A percentile compares a stretch with the other conserved stretches of the same genome.
These are phyloP conservation scores for Agriopis marginaria DNA, from an alignment of 2,888 invertebrate species.

Conservation along the genomic window DNA sequence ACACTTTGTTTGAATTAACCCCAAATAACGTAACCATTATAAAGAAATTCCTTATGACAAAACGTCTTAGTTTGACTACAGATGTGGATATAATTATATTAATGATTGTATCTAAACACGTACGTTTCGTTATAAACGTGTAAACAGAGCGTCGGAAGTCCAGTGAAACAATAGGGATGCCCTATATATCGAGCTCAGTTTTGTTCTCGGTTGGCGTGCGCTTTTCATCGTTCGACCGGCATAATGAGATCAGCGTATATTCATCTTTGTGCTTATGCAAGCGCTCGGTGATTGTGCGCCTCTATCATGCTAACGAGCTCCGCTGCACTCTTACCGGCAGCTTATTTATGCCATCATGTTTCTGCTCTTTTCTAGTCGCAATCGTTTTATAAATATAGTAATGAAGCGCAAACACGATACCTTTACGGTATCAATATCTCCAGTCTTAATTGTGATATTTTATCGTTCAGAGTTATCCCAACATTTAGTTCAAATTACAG, in stretches of 20 bases:
- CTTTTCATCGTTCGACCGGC: conserved; percentile 68
- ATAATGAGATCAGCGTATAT: conserved; percentile 71
- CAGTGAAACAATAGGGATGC: conserved; percentile 64
- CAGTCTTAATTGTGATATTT: background rate
- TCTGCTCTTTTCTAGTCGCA: conserved; percentile 17
- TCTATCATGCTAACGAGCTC: conserved; percentile 57
- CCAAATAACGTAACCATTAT: too few relatives aligned
- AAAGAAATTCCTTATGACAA: too few relatives aligned
- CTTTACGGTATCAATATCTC: background rate
- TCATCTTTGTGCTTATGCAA: conserved; percentile 59
- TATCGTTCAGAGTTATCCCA: background rate
- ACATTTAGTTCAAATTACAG: background rate
- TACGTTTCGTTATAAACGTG: conserved; percentile 33
- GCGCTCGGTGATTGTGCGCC: conserved; percentile 47
- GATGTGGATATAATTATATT: conserved; percentile 21
- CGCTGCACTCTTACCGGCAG: conserved; percentile 34
- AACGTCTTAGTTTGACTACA: background rate
- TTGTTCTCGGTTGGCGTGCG: conserved; percentile 57
- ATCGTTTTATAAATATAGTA: background rate
- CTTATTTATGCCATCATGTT: conserved; percentile 30
- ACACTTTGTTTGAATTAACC: background rate
- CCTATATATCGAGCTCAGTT: conserved; percentile 66
- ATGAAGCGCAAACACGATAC: background rate
- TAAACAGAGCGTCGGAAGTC: conserved; percentile 41
- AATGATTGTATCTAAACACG: conserved; percentile 20